These are phyloP conservation scores for Drosophila histrio DNA, from an alignment of 2,888 invertebrate genomes.

Conservation along the genomic window DNA sequence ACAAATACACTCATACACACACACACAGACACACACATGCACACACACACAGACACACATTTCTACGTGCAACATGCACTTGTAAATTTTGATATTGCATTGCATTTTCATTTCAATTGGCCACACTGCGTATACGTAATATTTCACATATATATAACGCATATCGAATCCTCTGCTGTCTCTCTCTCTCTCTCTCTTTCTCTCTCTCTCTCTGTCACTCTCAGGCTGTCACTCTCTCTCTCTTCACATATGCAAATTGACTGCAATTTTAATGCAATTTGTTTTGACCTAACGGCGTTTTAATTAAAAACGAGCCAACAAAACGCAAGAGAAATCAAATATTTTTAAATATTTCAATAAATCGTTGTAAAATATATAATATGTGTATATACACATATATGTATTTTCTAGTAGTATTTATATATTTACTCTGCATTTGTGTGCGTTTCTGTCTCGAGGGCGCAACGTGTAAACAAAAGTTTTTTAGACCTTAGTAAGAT, in stretches of 20 bases:
- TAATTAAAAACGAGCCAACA: conserved; percentile 56
- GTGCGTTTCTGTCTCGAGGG: conserved; percentile 64
- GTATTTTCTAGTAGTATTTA: conserved; percentile 14
- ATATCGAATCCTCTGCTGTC: conserved; percentile 18
- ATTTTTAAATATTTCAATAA: conserved; percentile 5
- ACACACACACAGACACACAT: neutral
- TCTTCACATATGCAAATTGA: conserved; percentile 56
- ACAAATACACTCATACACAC: conserved; percentile 8
- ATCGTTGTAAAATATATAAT: conserved; percentile 17
- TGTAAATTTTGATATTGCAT: conserved; percentile 34
- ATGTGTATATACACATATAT: conserved; percentile 1
- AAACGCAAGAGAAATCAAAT: neutral
- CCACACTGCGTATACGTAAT: conserved; percentile 57
- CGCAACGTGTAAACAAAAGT: conserved; percentile 74
- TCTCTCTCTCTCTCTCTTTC: neutral
- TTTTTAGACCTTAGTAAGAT: conserved; percentile 69
- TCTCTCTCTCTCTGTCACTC: neutral
- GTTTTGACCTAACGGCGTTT: conserved; percentile 36
- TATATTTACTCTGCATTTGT: conserved; percentile 21
- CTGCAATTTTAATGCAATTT: conserved; percentile 64
- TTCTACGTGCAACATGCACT: conserved; percentile 21
- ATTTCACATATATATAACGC: conserved; percentile 30
- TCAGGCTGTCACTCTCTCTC: neutral
- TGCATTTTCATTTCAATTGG: conserved; percentile 48
- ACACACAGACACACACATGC: neutral